A percentile compares a stretch with the other conserved stretches of the same genome.
phyloP scores from a whole-genome alignment of 2,888 invertebrate genomes.

The Nowickia ferox region DNA sequence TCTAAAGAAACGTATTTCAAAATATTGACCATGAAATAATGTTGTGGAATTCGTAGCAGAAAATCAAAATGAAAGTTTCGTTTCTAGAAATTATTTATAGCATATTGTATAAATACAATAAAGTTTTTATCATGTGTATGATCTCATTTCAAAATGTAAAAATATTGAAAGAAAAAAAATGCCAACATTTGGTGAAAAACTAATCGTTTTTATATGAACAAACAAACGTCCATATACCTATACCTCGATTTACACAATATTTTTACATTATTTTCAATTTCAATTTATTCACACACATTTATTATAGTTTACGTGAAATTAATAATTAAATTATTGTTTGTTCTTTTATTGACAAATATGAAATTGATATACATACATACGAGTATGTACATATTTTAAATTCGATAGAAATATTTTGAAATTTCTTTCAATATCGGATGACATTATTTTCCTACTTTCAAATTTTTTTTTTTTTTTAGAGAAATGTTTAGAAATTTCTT shows the following conservation, averaged over 20 bases:
- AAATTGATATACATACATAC: background rate
- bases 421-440: too few relatives aligned
- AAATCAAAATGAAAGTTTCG: background rate
- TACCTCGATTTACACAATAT: too few relatives aligned
- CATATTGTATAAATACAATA: slow-evolving; percentile 1
- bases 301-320: too few relatives aligned
- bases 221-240: background rate
- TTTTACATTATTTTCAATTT: too few relatives aligned
- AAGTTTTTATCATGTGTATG: slow-evolving; percentile 26
- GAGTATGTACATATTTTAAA: background rate
- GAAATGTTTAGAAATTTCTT: too few relatives aligned
- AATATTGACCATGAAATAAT: background rate
- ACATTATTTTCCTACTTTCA: too few relatives aligned
- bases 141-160: slow-evolving; percentile 46
- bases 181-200: slow-evolving; percentile 26
- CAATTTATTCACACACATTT: too few relatives aligned
- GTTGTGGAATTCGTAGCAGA: background rate
- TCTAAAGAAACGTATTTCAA: background rate
- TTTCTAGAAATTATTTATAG: slow-evolving; percentile 19
- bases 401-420: too few relatives aligned
- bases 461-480: too few relatives aligned
- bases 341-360: background rate
- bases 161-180: slow-evolving; percentile 20
- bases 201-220: slow-evolving; percentile 6
- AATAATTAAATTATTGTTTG: too few relatives aligned